Percentiles rank a stretch among this genome's conserved stretches.
These are phyloP conservation scores for Lasioglossum baleicum DNA, from an alignment of 1,140 invertebrate genomes.

Conservation along the genomic window DNA sequence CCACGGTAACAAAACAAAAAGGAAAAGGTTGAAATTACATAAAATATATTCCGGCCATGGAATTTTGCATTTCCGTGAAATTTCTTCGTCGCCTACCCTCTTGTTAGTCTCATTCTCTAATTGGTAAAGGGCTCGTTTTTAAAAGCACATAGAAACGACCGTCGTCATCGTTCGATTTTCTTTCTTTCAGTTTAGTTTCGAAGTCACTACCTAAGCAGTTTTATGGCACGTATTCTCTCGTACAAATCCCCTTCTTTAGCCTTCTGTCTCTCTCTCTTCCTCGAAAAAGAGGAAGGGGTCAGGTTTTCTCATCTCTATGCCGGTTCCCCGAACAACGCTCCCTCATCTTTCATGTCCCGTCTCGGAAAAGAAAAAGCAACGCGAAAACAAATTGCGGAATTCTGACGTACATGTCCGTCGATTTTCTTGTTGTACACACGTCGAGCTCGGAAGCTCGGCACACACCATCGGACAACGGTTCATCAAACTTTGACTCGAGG, in stretches of 20 bases:
- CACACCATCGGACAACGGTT: slow-evolving; percentile 32
- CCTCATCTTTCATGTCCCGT: slow-evolving; percentile 3
- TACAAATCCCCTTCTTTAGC: slow-evolving; percentile 51
- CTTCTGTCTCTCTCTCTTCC: neutral
- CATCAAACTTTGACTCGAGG: slow-evolving; percentile 34
- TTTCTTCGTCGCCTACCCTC: slow-evolving; percentile 18
- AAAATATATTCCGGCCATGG: slow-evolving; percentile 56
- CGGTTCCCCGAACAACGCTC: slow-evolving; percentile 5
- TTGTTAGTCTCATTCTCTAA: slow-evolving; percentile 43
- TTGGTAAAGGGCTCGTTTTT: slow-evolving; percentile 55
- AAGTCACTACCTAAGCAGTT: slow-evolving; percentile 64
- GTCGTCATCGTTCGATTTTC: slow-evolving; percentile 58
- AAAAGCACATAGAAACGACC: slow-evolving; percentile 61
- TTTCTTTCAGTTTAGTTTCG: neutral
- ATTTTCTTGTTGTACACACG: slow-evolving; percentile 20
- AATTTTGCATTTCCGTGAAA: slow-evolving; percentile 66
- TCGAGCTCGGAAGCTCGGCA: slow-evolving; percentile 9
- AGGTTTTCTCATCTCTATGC: too few relatives aligned
- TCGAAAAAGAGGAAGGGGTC: slow-evolving; percentile 33
- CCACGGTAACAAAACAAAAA: slow-evolving; percentile 60
- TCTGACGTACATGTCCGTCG: neutral
- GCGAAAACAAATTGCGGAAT: slow-evolving; percentile 25
- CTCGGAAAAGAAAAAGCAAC: neutral
- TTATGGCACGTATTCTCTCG: slow-evolving; percentile 68
- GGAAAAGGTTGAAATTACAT: slow-evolving; percentile 30